Evolutionary conservation across 2,113 vertebrate genomes (phyloP).

Genomic region (Dasyurus viverrinus): DNA sequence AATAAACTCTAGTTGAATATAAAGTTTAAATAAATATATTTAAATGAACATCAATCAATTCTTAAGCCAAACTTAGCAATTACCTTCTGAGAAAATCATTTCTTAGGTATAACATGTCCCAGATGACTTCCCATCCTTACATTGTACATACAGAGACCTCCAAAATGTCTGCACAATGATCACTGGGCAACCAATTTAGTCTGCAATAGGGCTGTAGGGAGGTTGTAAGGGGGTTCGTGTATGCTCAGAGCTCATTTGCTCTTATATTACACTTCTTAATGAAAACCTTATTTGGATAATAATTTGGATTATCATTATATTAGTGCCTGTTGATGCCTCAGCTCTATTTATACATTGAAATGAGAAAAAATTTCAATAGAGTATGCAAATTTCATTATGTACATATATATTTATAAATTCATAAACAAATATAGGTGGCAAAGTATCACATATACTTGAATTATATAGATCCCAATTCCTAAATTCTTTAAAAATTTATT

Average conservation of each 20-base stretch:
- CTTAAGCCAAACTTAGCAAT: background rate
- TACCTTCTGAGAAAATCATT: background rate
- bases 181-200: background rate
- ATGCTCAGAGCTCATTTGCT: background rate
- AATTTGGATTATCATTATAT: background rate
- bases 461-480: background rate
- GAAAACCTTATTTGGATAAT: background rate
- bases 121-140: background rate
- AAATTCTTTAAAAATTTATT: background rate
- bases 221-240: background rate
- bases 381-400: background rate
- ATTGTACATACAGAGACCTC: background rate
- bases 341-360: background rate
- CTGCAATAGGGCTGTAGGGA: background rate
- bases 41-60: conserved; percentile 57
- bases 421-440: background rate
- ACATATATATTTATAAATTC: background rate
- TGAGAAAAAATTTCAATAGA: background rate
- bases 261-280: background rate
- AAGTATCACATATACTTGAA: background rate
- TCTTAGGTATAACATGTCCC: background rate
- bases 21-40: conserved; percentile 44
- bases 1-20: conserved; percentile 52
- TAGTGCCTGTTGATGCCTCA: background rate
- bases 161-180: background rate